phyloP scores from a whole-genome alignment of 2,888 invertebrate genomes.

The Xylocampa areola region DNA sequence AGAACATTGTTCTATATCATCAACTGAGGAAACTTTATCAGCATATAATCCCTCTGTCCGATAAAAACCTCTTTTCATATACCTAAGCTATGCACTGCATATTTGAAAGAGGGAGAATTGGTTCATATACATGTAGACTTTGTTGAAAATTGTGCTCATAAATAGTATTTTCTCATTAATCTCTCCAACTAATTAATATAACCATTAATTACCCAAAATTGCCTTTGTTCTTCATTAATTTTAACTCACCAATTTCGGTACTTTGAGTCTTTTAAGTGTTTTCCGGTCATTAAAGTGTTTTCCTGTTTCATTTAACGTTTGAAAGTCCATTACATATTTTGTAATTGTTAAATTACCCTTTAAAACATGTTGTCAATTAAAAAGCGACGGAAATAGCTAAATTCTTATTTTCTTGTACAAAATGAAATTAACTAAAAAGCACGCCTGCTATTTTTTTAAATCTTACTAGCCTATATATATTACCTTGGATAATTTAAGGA shows the following conservation, averaged over 20 bases:
- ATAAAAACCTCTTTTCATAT: too few relatives aligned
- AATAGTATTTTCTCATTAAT: neutral
- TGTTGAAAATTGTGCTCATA: neutral
- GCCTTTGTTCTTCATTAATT: slow-evolving; percentile 42
- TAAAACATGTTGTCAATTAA: slow-evolving; percentile 51
- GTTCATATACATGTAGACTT: neutral
- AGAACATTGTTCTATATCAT: too few relatives aligned
- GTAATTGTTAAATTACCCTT: slow-evolving; percentile 36
- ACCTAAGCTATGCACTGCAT: too few relatives aligned
- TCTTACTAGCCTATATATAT: too few relatives aligned
- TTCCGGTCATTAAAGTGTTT: too few relatives aligned
- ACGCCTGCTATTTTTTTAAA: too few relatives aligned
- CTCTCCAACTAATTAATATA: slow-evolving; percentile 17
- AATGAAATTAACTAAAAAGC: too few relatives aligned
- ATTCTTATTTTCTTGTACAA: too few relatives aligned
- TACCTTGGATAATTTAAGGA: too few relatives aligned
- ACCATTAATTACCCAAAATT: slow-evolving; percentile 12
- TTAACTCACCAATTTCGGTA: slow-evolving; percentile 29
- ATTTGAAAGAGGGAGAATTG: too few relatives aligned
- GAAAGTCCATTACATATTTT: slow-evolving; percentile 35
- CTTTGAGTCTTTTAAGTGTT: slow-evolving; percentile 22
- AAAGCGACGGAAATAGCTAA: neutral
- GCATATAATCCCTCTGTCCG: too few relatives aligned
- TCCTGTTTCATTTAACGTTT: slow-evolving; percentile 23
- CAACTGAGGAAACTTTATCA: too few relatives aligned